A percentile compares a stretch with the other conserved stretches of the same genome.
Evolutionary conservation across 2,113 vertebrate species (phyloP).

Genomic region (Etheostoma spectabile): DNA sequence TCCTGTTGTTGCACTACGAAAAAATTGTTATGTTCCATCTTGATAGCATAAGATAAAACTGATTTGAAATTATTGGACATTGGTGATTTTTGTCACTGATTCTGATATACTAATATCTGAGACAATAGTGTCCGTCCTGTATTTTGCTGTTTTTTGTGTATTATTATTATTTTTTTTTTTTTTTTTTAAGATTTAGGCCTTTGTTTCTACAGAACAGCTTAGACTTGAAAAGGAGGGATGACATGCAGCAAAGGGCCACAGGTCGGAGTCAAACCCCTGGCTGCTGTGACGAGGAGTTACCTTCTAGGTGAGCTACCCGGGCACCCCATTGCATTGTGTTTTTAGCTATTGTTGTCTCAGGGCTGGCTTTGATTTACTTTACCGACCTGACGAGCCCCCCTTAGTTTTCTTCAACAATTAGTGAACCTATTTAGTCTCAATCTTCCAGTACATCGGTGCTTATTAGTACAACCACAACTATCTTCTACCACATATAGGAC

Average conservation of each 20-base stretch:
- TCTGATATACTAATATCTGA: slow-evolving; percentile 16
- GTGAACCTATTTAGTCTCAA: slow-evolving; percentile 27
- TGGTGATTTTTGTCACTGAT: slow-evolving; percentile 7
- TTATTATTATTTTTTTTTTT: too few species aligned
- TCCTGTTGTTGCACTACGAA: background rate
- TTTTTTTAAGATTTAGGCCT: too few species aligned
- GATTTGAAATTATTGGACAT: background rate
- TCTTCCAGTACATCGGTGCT: slow-evolving; percentile 13
- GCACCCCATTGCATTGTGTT: background rate
- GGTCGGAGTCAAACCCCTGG: too few species aligned
- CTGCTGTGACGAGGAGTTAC: too few species aligned
- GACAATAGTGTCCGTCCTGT: background rate
- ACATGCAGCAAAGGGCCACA: too few species aligned
- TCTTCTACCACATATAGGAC: background rate
- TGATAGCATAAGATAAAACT: background rate
- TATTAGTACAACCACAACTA: background rate
- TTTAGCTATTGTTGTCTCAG: slow-evolving; percentile 31
- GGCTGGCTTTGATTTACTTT: slow-evolving; percentile 44
- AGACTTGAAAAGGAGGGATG: too few species aligned
- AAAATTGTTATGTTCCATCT: background rate
- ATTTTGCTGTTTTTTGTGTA: background rate
- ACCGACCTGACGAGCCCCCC: slow-evolving; percentile 27
- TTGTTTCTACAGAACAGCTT: too few species aligned
- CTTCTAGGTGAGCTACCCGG: too few species aligned
- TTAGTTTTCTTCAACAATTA: slow-evolving; percentile 48